These are phyloP conservation scores for Cheirogaleus major DNA, from an alignment of 2,797 vertebrate genomes.

Conservation along the genomic window DNA sequence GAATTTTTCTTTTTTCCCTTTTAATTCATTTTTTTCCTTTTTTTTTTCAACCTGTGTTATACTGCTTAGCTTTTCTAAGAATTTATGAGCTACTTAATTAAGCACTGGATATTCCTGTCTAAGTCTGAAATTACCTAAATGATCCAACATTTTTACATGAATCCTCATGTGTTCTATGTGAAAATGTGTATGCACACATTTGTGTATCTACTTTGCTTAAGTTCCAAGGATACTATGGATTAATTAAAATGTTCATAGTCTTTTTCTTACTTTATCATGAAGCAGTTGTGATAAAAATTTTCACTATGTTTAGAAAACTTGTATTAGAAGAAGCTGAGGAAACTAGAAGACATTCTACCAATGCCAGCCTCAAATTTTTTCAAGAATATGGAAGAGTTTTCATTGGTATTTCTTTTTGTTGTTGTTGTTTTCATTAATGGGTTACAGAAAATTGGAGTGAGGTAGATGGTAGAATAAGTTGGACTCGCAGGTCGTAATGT, in stretches of 20 bases:
- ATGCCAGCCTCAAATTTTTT: not conserved
- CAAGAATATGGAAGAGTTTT: not conserved
- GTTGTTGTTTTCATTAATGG: not conserved
- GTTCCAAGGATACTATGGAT: not conserved
- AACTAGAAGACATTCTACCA: not conserved
- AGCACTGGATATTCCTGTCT: not conserved
- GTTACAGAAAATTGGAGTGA: not conserved
- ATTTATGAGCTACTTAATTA: not conserved
- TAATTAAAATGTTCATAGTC: not conserved
- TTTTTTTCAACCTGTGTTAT: too few species aligned
- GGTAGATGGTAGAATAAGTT: not conserved
- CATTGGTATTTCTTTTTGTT: not conserved
- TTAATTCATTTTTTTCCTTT: too few species aligned
- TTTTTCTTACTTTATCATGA: not conserved
- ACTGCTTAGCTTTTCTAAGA: not conserved
- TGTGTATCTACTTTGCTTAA: not conserved
- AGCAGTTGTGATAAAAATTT: not conserved
- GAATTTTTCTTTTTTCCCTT: not conserved
- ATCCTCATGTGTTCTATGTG: not conserved
- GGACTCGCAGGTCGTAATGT: not conserved
- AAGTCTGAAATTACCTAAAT: not conserved
- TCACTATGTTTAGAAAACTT: not conserved
- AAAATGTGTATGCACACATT: not conserved
- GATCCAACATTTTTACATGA: not conserved
- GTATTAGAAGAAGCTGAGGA: not conserved